Base-by-base conservation (phyloP, 2,888 invertebrate genomes). In the Microctonus aethiopoides region DNA sequence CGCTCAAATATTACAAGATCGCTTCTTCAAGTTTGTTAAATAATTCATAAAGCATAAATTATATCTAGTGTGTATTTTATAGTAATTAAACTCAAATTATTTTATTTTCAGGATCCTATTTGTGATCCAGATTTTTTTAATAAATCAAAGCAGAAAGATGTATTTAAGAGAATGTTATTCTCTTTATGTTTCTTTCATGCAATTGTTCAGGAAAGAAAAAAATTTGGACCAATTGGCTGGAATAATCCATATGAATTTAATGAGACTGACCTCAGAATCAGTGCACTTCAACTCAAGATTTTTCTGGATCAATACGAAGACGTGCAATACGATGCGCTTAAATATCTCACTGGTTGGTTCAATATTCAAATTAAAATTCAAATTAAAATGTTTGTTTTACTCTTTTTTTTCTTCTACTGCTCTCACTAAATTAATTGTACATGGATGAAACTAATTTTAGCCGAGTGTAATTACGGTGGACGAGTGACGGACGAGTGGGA, bases 181-280 rank as follows among this genome's bases (percentile, higher is more conserved):
- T 92, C 94, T 0, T 87, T 98, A 70, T 96, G 96, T 0, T 96
- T 95, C 86, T 85, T 96, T 56, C 96, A 96, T 80, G 94, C 95
- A 0, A 92, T 95, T 0, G 94, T 96, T 4, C 96, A 95, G 83
- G 94, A 95, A 84, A 89, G 95, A 72, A 88, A 95, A 63, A 95
- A 95, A 84, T 95, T 94, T 85, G 96, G 96, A 0, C 94, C 96
- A 0, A 89, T 96, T 0, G 96, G 96, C 0, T 96, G 96, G 96
- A 96, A 95, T 80, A 96, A 96, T 78, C 96, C 96, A 0, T 96
- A 96, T 79, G 96, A 96, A 84, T 96, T 96, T 80, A 96, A 96
- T 87, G 97, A 98, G 86, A 97, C 97, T 0, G 98, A 98, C 87
- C 88, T 98, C 51, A 89, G 93, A 72, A 97, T 98, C 77, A 96